Conservation (phyloP, 1,140 invertebrate genomes). For the Anadara kagoshimensis region DNA sequence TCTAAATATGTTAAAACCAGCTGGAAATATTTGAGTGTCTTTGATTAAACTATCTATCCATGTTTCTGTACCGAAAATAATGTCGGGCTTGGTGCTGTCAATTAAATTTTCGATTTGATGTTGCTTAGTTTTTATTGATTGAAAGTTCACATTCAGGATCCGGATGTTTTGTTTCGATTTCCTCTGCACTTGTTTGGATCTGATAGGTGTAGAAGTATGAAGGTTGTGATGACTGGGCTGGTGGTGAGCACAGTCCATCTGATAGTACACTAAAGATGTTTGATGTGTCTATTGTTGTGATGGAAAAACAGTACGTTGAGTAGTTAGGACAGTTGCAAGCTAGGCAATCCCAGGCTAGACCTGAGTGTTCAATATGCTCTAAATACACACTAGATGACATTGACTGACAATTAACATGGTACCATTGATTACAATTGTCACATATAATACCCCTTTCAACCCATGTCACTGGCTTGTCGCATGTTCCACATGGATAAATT, state of each 20-base stretch:
- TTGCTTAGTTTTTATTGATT: constrained; percentile 28
- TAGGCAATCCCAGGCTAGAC: constrained; percentile 12
- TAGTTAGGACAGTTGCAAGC: constrained; percentile 37
- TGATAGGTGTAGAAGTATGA: constrained; percentile 36
- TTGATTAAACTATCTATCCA: no score
- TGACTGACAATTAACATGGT: constrained; percentile 30
- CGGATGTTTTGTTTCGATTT: constrained; percentile 5
- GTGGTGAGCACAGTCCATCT: not conserved
- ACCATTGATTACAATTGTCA: constrained; percentile 36
- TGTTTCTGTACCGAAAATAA: no score
- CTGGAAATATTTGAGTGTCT: no score
- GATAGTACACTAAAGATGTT: constrained; percentile 20
- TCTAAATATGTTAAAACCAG: no score
- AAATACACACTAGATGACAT: constrained; percentile 17
- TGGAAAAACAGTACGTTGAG: constrained; percentile 14
- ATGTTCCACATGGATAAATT: constrained; percentile 25
- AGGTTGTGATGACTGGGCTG: constrained; percentile 9
- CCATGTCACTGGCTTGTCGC: constrained; percentile 36
- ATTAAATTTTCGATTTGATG: not conserved
- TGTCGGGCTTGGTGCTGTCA: no score
- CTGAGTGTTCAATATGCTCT: constrained; percentile 1
- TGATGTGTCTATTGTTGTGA: not conserved
- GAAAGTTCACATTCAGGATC: constrained; percentile 34
- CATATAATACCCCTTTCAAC: constrained; percentile 36
- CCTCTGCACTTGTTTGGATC: not conserved